Conservation (phyloP, 37 sponge, comb jelly and placozoan species). For the Hexactinellida sp. region DNA sequence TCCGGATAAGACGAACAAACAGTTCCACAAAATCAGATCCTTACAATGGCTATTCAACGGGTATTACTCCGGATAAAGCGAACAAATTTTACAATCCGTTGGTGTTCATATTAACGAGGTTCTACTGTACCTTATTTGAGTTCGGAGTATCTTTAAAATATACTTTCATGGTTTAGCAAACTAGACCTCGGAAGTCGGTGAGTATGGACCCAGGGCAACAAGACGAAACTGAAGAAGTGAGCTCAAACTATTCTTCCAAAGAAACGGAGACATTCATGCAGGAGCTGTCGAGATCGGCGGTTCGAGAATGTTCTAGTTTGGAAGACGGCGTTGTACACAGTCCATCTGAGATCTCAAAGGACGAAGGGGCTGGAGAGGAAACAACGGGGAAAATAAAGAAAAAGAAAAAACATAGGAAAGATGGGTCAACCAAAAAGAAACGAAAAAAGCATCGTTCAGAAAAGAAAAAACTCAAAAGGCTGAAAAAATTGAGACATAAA, state of each 20-base stretch:
- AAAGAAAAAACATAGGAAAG: neutral
- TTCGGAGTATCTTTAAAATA: neutral
- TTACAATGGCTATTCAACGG: too few species aligned
- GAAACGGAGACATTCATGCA: neutral
- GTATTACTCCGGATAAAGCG: too few species aligned
- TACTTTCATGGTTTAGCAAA: neutral
- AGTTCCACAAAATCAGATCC: too few species aligned
- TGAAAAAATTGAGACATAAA: neutral
- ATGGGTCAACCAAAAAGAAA: neutral
- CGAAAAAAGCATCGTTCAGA: constrained; percentile 9
- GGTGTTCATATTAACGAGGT: too few species aligned
- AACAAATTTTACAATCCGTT: too few species aligned
- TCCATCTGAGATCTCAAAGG: neutral
- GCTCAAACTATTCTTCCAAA: neutral
- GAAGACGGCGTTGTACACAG: neutral
- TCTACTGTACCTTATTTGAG: too few species aligned
- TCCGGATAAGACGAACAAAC: too few species aligned
- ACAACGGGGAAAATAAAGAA: neutral
- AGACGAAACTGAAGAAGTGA: neutral
- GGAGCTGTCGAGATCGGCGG: neutral
- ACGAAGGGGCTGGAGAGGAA: neutral
- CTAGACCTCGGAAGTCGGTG: neutral
- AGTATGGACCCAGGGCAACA: neutral
- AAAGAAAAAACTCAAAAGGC: neutral
- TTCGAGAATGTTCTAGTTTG: neutral